Percentiles rank a stretch among this genome's conserved stretches.
Evolutionary conservation across 1,140 invertebrate genomes (phyloP).

Genomic region (Cotesia glomerata): DNA sequence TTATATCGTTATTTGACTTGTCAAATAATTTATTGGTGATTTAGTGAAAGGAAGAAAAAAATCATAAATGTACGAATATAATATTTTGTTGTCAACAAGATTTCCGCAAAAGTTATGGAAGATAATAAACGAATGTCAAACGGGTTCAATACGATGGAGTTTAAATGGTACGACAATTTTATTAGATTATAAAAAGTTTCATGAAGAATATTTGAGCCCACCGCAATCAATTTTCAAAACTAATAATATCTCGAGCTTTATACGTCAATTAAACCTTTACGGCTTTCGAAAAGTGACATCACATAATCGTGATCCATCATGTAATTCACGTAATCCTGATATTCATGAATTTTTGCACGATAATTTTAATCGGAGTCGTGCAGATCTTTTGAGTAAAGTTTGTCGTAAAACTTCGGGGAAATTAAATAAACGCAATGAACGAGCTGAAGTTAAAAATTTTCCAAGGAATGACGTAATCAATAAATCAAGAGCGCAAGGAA

Average conservation of each 20-base stretch:
- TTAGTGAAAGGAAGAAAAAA: constrained; percentile 18
- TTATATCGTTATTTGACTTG: not conserved
- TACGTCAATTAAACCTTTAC: constrained; percentile 69
- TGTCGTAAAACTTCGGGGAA: constrained; percentile 60
- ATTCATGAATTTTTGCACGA: constrained; percentile 69
- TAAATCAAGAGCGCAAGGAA: constrained; percentile 19
- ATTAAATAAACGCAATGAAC: constrained; percentile 9
- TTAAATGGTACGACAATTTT: constrained; percentile 63
- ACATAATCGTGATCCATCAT: constrained; percentile 65
- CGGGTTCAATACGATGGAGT: constrained; percentile 66
- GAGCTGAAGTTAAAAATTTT: constrained; percentile 14
- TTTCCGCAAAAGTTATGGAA: constrained; percentile 71
- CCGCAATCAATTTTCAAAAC: constrained; percentile 68
- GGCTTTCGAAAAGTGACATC: constrained; percentile 70
- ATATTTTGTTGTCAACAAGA: constrained; percentile 63
- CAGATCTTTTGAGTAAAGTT: constrained; percentile 65
- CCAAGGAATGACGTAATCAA: constrained; percentile 3
- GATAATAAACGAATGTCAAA: constrained; percentile 64
- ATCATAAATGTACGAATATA: constrained; percentile 60
- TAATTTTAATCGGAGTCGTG: constrained; percentile 62
- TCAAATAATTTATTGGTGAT: constrained; percentile 23
- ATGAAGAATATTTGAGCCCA: constrained; percentile 64
- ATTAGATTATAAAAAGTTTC: constrained; percentile 65
- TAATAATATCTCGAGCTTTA: constrained; percentile 68
- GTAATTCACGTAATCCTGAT: constrained; percentile 64